Percentiles rank a stretch among this genome's conserved stretches.
phyloP scores from a whole-genome alignment of 2,888 invertebrate species.

The Tachina grossa region DNA sequence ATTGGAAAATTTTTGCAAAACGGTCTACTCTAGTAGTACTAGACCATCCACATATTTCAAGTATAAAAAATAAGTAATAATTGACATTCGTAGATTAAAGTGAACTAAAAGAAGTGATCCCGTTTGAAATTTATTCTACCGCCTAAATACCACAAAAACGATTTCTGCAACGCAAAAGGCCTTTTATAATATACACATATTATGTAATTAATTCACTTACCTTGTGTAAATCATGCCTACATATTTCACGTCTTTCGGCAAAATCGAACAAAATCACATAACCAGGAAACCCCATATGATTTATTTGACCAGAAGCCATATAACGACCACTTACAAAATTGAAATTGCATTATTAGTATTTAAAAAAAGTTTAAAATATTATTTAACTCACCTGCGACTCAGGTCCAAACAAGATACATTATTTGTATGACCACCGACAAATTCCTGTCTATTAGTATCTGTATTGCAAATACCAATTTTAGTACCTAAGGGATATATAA shows the following conservation, averaged over 20 bases:
- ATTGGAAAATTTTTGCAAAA: too few relatives aligned
- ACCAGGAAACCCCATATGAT: constrained; percentile 95
- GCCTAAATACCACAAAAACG: too few relatives aligned
- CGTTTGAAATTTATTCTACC: too few relatives aligned
- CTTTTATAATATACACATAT: neutral
- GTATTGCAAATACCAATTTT: constrained; percentile 89
- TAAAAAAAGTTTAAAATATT: neutral
- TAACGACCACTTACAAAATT: constrained; percentile 86
- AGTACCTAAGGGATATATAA: constrained; percentile 90
- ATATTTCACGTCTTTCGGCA: constrained; percentile 85
- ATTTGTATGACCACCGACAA: constrained; percentile 91
- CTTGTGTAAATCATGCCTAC: constrained; percentile 92
- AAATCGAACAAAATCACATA: constrained; percentile 95
- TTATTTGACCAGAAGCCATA: constrained; percentile 95
- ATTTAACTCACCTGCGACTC: constrained; percentile 84
- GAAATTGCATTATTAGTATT: neutral
- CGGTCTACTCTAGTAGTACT: too few relatives aligned
- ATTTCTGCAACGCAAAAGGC: neutral
- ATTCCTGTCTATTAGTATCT: constrained; percentile 87
- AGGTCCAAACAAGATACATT: constrained; percentile 90
- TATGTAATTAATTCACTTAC: constrained; percentile 79
- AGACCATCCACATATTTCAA: too few relatives aligned
- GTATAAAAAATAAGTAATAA: too few relatives aligned
- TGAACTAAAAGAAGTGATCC: too few relatives aligned
- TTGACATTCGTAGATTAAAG: too few relatives aligned